phyloP scores from a whole-genome alignment of 2,797 vertebrate species.

The Bradypodion pumilum region DNA sequence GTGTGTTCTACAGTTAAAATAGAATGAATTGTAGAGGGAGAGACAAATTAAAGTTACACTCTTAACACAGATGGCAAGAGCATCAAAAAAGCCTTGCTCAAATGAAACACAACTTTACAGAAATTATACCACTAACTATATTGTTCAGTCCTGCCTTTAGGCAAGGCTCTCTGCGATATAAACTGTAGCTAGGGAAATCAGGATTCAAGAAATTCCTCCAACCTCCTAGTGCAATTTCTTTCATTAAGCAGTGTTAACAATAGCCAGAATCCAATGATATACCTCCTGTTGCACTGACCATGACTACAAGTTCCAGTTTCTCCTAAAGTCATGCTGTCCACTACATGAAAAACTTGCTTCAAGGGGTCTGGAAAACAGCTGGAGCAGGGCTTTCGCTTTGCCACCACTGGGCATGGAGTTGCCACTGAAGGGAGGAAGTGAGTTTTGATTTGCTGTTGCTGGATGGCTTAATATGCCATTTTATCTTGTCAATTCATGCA shows the following conservation, averaged over 20 bases:
- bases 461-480: no score
- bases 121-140: neutral
- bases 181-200: neutral
- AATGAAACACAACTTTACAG: conserved; percentile 18
- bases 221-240: neutral
- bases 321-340: no score
- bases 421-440: no score
- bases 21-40: conserved; percentile 54
- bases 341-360: no score
- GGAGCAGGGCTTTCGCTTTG: no score
- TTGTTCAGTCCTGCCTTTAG: neutral
- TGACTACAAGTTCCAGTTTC: no score
- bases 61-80: conserved; percentile 51
- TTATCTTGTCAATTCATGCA: no score
- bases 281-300: no score
- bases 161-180: neutral
- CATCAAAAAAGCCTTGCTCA: conserved; percentile 56
- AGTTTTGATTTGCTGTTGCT: no score
- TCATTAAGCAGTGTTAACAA: neutral
- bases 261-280: no score
- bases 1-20: conserved; percentile 64
- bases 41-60: conserved; percentile 54
- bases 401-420: no score
- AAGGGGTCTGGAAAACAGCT: no score
- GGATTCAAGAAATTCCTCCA: neutral